Evolutionary conservation across 2,797 vertebrate genomes (phyloP).

Genomic region (Rhodeus uyekii): DNA sequence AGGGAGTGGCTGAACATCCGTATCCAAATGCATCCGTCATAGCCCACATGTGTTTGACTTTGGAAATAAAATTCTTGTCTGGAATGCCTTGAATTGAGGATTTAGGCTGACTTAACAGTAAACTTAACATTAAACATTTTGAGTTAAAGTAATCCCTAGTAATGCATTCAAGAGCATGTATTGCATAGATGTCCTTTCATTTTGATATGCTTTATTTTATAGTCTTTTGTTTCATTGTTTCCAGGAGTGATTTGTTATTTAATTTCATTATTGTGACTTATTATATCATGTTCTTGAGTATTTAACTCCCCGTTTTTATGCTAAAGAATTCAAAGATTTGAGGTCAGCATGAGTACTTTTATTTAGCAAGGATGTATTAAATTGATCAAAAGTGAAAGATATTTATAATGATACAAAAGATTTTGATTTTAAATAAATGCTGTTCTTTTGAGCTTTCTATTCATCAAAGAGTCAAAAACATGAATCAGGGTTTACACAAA

Average conservation of each 20-base stretch:
- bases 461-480: neutral
- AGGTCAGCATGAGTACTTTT: neutral
- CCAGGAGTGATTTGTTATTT: slow-evolving; percentile 20
- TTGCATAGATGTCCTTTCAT: slow-evolving; percentile 31
- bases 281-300: neutral
- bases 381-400: neutral
- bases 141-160: slow-evolving; percentile 54
- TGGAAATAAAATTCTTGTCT: slow-evolving; percentile 65
- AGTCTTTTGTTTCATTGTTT: slow-evolving; percentile 12
- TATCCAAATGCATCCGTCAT: slow-evolving; percentile 68
- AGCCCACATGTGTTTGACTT: slow-evolving; percentile 67
- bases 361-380: neutral
- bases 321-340: neutral
- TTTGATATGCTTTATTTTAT: neutral
- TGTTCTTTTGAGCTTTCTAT: neutral
- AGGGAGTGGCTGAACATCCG: slow-evolving; percentile 73
- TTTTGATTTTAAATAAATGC: neutral
- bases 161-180: slow-evolving; percentile 53
- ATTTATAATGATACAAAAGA: neutral
- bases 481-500: neutral
- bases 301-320: neutral
- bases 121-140: slow-evolving; percentile 43
- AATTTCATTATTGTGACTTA: neutral
- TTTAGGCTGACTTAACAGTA: slow-evolving; percentile 55
- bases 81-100: slow-evolving; percentile 55